Percentiles rank a stretch among this genome's conserved stretches.
phyloP scores from a whole-genome alignment of 2,113 vertebrate species.

The Cottus gobio region DNA sequence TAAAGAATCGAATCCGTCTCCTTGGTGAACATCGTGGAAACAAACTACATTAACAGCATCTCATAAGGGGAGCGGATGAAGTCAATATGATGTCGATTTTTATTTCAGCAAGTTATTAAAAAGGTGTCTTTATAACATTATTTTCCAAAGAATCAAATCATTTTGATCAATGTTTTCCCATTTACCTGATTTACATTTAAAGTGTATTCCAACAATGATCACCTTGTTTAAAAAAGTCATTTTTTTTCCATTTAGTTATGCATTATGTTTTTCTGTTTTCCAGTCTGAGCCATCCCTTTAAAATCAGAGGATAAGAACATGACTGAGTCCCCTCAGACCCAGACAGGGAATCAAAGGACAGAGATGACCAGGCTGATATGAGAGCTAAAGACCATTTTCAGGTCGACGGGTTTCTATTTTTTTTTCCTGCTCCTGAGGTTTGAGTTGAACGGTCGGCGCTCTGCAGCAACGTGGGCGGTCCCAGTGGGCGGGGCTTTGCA shows the following conservation, averaged over 20 bases:
- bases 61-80: background rate
- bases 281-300: background rate
- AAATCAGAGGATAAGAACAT: conserved; percentile 16
- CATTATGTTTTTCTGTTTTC: conserved; percentile 3
- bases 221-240: background rate
- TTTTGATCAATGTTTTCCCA: conserved; percentile 18
- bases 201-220: conserved; percentile 3
- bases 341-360: conserved; percentile 10
- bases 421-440: background rate
- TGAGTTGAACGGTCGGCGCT: background rate
- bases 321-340: conserved; percentile 3
- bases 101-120: conserved; percentile 27
- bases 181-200: conserved; percentile 27
- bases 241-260: background rate
- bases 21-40: background rate
- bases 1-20: background rate
- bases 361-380: conserved; percentile 32
- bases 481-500: conserved; percentile 25
- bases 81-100: conserved; percentile 14
- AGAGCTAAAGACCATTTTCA: conserved; percentile 51
- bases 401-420: conserved; percentile 1
- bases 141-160: conserved; percentile 14
- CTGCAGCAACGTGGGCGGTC: background rate
- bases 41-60: background rate
- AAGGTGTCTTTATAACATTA: conserved; percentile 15